Base-by-base conservation (phyloP, 1,140 invertebrate species). In the Mercenaria mercenaria region DNA sequence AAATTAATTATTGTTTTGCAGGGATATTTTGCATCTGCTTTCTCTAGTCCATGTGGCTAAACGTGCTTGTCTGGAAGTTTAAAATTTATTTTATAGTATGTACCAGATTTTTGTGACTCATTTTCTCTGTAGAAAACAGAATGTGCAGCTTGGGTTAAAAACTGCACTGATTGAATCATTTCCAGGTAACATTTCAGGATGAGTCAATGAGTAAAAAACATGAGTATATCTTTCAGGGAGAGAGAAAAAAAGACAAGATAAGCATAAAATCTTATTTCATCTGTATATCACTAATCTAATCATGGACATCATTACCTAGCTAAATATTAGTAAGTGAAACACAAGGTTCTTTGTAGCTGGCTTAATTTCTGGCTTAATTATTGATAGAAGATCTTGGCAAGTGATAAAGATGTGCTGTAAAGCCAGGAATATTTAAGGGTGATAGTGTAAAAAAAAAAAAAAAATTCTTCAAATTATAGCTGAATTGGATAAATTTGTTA, bases 321-420 rank as follows among this genome's bases (percentile, higher is more conserved):
- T 72, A 72, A 72, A 72, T 72, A 39, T 41, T 72, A 72, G 67
- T 72, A 29, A 72, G 29, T 29, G 34, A 72, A 72, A 72, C 67
- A 72, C 34, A 39, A 41, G 37, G 11, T 39, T 11, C 67, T 39
- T 72, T 72, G 67, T 72, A 39, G 26, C 23, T 18, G 18, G 10
- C 13, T 37, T 72, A 72, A 72, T 72, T 72, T 72, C 67, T 64
- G 26, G 26, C 59, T 11, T 39, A 72, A 72, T 72, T 32, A 72
- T 41, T 39, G 34, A 26, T 72, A 23, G 29, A 64, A 64, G 59
- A 64, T 72, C 34, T 39, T 72, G 67, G 34, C 67, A 72, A 72
- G 32, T 72, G 67, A 72, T 72, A 39, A 15, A 20, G 0, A 23
- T 29, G n/a, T 64, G 29, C 67, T 72, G 67, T 72, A 72, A 29